Base-by-base conservation (phyloP, 1,140 invertebrate species). In the Leptopilina boulardi region DNA sequence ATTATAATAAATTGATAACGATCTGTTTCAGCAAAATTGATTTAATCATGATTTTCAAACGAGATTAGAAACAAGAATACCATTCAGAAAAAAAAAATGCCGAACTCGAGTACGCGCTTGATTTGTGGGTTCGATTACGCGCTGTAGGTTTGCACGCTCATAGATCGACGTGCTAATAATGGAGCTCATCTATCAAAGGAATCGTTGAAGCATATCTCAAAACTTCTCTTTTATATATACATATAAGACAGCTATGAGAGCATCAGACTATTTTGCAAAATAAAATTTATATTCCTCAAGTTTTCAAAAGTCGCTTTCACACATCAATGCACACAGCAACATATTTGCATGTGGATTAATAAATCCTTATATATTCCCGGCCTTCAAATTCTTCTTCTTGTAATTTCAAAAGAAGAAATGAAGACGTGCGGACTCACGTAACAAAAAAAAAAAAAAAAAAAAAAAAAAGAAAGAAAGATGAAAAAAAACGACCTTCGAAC, bases 281-380 rank as follows among this genome's bases (percentile, higher is more conserved):
- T 66, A n/a, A 66, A 66, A 66, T n/a, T n/a, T 38, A 38, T 38
- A 38, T 34, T 66, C 59, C 26, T 30, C 26, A 15, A 66, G 13
- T 30, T 66, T 59, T 59, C 34, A 38, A 38, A 56, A 56, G 21
- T 59, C n/a, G n/a, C 56, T 59, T 38, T 66, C 59, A 66, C 23
- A 23, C 23, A 23, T 66, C 59, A 30, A 66, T 30, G n/a, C n/a
- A n/a, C n/a, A n/a, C n/a, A 23, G 59, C 26, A 34, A 66, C 26
- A 66, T n/a, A n/a, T 66, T 66, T 66, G 59, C 59, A 66, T 66
- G 59, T 34, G 23, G 59, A 66, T 66, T 66, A 66, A 66, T 66
- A 30, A 66, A 66, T 66, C 59, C n/a, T n/a, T n/a, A n/a, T n/a
- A n/a, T n/a, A n/a, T n/a, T n/a, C n/a, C n/a, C 26, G 21, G 23